A percentile compares a stretch with the other conserved stretches of the same genome.
These are phyloP conservation scores for Apamea monoglypha DNA, from an alignment of 2,888 invertebrate species.

Conservation along the genomic window DNA sequence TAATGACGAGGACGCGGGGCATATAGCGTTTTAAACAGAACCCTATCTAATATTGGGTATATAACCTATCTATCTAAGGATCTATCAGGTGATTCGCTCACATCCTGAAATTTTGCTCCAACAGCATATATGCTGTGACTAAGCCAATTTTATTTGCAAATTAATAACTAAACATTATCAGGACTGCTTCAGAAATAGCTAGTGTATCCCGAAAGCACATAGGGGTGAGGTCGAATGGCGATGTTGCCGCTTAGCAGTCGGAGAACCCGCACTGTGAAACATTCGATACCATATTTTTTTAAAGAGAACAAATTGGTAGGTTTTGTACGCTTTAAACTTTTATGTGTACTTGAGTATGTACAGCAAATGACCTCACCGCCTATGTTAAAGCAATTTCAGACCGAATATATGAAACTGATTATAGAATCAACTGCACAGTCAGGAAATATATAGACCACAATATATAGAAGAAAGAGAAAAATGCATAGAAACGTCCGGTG, in stretches of 20 bases:
- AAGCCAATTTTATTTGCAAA: constrained; percentile 14
- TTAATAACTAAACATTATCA: constrained; percentile 28
- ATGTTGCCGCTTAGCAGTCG: constrained; percentile 71
- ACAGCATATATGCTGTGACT: constrained; percentile 1
- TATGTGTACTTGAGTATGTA: constrained; percentile 20
- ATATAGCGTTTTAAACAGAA: constrained; percentile 66
- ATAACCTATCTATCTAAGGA: constrained; percentile 67
- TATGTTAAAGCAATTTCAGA: constrained; percentile 51
- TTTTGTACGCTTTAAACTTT: constrained; percentile 12
- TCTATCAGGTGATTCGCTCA: constrained; percentile 63
- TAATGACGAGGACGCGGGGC: constrained; percentile 65
- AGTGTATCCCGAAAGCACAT: constrained; percentile 62
- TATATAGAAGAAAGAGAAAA: constrained; percentile 40
- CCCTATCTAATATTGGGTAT: constrained; percentile 70
- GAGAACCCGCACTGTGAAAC: constrained; percentile 35
- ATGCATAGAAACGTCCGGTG: constrained; percentile 46
- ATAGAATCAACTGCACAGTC: constrained; percentile 70
- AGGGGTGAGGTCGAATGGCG: constrained; percentile 60
- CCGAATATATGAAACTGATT: constrained; percentile 63
- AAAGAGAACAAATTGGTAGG: constrained; percentile 7
- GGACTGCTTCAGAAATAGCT: constrained; percentile 47
- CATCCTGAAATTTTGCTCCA: constrained; percentile 25
- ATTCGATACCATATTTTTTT: constrained; percentile 48
- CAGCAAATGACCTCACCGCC: constrained; percentile 66
- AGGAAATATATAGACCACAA: constrained; percentile 42